Conservation (phyloP, 2,797 vertebrate species). For the Rhodeus uyekii region DNA sequence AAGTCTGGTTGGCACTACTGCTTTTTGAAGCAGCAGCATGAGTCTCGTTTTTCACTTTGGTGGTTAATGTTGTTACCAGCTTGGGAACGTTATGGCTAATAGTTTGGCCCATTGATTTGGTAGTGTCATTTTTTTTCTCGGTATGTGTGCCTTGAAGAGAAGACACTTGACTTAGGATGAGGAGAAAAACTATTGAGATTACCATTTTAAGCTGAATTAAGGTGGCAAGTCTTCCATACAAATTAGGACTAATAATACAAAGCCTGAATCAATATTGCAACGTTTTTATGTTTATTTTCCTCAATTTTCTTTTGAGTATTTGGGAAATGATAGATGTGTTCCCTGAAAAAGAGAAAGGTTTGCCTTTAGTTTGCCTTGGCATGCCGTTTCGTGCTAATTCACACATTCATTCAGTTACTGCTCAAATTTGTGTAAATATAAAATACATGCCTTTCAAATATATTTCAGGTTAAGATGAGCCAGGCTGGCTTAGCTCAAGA, state of each 20-base stretch:
- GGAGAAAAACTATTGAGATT: conserved; percentile 72
- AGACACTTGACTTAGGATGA: conserved; percentile 73
- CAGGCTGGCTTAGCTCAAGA: neutral
- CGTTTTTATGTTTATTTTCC: neutral
- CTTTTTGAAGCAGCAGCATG: neutral
- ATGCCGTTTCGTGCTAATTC: neutral
- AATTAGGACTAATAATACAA: neutral
- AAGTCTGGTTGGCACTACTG: neutral
- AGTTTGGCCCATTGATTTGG: neutral
- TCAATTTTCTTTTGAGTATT: neutral
- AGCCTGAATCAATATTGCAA: neutral
- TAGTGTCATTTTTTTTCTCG: conserved; percentile 67
- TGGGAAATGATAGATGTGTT: conserved; percentile 5
- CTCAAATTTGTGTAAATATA: neutral
- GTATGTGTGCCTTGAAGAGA: conserved; percentile 47
- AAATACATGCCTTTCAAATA: neutral
- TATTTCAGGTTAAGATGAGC: neutral
- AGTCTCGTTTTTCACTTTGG: neutral
- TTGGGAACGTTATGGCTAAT: conserved; percentile 1
- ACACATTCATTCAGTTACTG: neutral
- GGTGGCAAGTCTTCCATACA: neutral
- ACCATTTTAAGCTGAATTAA: conserved; percentile 69
- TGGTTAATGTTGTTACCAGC: neutral
- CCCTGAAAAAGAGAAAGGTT: conserved; percentile 43
- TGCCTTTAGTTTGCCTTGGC: conserved; percentile 9